A percentile compares a stretch with the other conserved stretches of the same genome.
Conservation (phyloP, 1,140 invertebrate genomes). For the Teleogryllus occipitalis region DNA sequence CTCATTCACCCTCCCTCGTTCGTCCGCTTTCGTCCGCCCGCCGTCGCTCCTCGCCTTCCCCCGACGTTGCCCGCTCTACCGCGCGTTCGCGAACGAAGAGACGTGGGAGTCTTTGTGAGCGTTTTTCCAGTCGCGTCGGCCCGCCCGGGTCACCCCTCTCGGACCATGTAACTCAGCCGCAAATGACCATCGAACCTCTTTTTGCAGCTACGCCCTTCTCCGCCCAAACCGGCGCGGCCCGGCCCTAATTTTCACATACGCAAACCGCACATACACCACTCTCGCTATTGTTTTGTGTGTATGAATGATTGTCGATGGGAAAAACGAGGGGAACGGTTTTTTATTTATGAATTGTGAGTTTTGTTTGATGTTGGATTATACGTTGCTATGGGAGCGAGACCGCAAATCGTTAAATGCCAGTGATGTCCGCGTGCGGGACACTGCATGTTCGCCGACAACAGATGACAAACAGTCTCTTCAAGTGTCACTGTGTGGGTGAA, state of each 20-base stretch:
- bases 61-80: too few relatives aligned
- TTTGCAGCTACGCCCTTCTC: too few relatives aligned
- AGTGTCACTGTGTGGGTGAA: not conserved
- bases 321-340: not conserved
- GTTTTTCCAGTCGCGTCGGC: too few relatives aligned
- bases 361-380: not conserved
- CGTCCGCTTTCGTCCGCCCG: not conserved
- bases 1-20: not conserved
- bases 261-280: not conserved
- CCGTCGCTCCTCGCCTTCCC: not conserved
- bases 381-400: not conserved
- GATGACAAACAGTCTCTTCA: conserved; percentile 1
- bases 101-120: too few relatives aligned
- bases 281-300: not conserved
- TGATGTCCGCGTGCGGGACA: not conserved
- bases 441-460: not conserved
- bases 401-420: not conserved
- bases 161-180: too few relatives aligned
- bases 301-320: not conserved
- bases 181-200: too few relatives aligned
- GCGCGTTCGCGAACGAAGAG: too few relatives aligned
- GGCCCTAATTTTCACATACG: not conserved
- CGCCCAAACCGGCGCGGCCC: too few relatives aligned
- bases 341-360: not conserved
- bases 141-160: too few relatives aligned